phyloP scores from a whole-genome alignment of 2,113 vertebrate species.

The Ageneiosus marmoratus region DNA sequence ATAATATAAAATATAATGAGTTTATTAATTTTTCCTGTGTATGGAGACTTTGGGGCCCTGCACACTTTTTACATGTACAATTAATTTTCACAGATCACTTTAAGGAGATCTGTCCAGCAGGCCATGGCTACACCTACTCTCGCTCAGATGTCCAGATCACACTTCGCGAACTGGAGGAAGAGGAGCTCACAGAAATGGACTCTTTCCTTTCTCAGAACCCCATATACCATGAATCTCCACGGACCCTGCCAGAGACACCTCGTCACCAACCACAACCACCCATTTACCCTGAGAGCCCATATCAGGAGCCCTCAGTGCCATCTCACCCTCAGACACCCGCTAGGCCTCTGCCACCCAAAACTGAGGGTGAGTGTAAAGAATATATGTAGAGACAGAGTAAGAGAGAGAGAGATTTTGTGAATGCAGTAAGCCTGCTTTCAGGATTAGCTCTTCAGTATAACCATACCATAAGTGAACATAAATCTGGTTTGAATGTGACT shows the following conservation, averaged over 20 bases:
- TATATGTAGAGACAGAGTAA: not conserved
- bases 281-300: not conserved
- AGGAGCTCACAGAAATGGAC: constrained; percentile 75
- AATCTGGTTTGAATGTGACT: constrained; percentile 13
- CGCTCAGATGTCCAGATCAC: constrained; percentile 78
- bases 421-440: not conserved
- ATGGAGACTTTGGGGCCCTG: too few relatives aligned
- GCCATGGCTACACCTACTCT: constrained; percentile 78
- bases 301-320: constrained; percentile 3
- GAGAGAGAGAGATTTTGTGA: not conserved
- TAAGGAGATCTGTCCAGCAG: constrained; percentile 79
- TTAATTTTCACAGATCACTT: constrained; percentile 70
- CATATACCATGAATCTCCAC: constrained; percentile 34
- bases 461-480: not conserved
- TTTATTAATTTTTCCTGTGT: too few relatives aligned
- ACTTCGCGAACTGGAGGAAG: constrained; percentile 82
- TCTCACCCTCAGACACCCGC: constrained; percentile 6
- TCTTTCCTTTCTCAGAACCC: constrained; percentile 63
- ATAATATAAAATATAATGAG: too few relatives aligned
- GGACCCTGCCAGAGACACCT: not conserved
- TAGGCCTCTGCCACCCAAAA: constrained; percentile 6
- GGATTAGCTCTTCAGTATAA: not conserved
- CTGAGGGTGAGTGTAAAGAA: constrained; percentile 16
- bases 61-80: constrained; percentile 33
- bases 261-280: constrained; percentile 12